Evolutionary conservation across 2,888 invertebrate genomes (phyloP), one percentile per base, ranked within the genome.

Genomic region (Zootermopsis nevadensis): DNA sequence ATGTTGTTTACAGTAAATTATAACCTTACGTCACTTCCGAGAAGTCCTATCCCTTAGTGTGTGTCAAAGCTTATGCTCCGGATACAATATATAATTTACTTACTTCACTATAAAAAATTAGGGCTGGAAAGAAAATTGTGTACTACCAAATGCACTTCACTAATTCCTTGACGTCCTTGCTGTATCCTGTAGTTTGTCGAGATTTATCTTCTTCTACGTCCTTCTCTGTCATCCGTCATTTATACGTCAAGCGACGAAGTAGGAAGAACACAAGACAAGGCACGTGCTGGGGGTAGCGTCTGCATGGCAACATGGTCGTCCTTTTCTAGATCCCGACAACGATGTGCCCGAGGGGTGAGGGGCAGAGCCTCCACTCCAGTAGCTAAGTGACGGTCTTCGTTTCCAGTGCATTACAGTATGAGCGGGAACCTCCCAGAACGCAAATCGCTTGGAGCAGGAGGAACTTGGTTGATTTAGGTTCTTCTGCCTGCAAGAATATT

Each of bases 231-330:
- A 48, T 48, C 48, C 15, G 10, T 48, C 48, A 12, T 60, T 27
- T 60, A 60, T n/a, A 60, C 60, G 60, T 60, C 60, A 60, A 24
- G 24, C 19, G 53, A 15, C 53, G 53, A 24, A 19, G 53, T 3
- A 24, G 27, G 60, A 48, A 15, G 48, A 48, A 15, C 10, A 48
- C 10, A 48, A 48, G 10, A 8, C 60, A 10, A 15, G 0, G 60
- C 60, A 60, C 60, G 60, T 60, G 60, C 60, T 60, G 48, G 60
- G 48, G 60, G 60, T 60, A n/a, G n/a, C n/a, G 53, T 15, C 53
- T 53, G 15, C 15, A n/a, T 60, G 60, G 60, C 60, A 60, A 60
- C 60, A 60, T 60, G n/a, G 60, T 60, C 60, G 60, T 60, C n/a
- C 60, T 60, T 60, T 60, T 60, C 60, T 4, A 27, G 60, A 60